phyloP scores from a whole-genome alignment of 2,797 vertebrate genomes.

The Delichon dasypus region DNA sequence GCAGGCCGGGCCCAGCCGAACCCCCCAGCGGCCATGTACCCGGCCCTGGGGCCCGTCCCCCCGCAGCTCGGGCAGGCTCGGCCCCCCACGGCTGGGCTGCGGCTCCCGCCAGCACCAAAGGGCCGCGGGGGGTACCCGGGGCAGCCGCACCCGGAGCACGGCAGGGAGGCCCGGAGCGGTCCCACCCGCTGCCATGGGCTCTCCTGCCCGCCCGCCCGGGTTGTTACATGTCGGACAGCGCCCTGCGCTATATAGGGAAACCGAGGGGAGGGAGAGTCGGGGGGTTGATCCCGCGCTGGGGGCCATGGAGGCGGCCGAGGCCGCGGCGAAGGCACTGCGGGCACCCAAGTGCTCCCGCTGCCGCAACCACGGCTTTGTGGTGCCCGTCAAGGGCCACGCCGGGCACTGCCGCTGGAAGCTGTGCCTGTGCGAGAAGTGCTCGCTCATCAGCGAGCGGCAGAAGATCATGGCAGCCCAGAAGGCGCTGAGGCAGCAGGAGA shows the following conservation, averaged over 20 bases:
- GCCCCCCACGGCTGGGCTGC: not conserved
- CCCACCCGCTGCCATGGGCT: not conserved
- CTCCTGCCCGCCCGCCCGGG: not conserved
- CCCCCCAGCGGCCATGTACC: too few relatives aligned
- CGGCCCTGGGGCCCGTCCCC: rapidly evolving
- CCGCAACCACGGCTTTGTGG: constrained; percentile 72
- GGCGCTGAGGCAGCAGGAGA: constrained; percentile 63
- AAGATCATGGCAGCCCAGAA: constrained; percentile 80
- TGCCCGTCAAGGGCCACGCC: constrained; percentile 70
- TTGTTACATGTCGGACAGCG: not conserved
- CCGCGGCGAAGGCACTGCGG: not conserved
- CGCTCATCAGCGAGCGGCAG: constrained; percentile 75
- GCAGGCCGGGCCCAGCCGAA: not conserved
- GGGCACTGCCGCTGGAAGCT: constrained; percentile 68
- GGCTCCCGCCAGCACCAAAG: not conserved
- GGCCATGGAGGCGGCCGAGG: not conserved
- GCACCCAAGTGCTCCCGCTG: constrained; percentile 73
- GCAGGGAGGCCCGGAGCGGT: not conserved
- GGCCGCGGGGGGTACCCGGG: not conserved
- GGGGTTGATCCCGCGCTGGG: rapidly evolving
- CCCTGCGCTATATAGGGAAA: not conserved
- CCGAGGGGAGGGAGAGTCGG: rapidly evolving
- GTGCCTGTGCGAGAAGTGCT: constrained; percentile 68
- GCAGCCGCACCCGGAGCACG: not conserved
- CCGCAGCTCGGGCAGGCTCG: not conserved